Base-by-base conservation (phyloP, 1,140 invertebrate genomes). In the Drosophila varians region DNA sequence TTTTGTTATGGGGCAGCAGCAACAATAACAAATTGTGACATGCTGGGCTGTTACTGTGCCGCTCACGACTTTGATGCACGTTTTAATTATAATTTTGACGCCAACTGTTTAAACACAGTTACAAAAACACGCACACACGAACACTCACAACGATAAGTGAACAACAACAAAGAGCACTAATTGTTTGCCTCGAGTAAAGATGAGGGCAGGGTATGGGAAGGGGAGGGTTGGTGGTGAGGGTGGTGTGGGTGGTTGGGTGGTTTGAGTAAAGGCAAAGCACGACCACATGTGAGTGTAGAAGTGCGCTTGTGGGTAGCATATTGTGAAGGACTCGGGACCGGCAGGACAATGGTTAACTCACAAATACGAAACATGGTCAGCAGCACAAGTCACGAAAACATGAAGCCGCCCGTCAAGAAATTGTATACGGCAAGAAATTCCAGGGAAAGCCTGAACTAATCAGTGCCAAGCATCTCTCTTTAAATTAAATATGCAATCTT, bases 21-120 rank as follows among this genome's bases (percentile, higher is more conserved):
- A 26, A 64, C 51, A 74, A 61, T 61, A 74, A 69, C 65, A 77
- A 82, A 82, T 87, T 82, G 69, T 80, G 68, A 87, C 80, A 86
- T 87, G 82, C 80, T 84, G 79, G 48, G 79, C 65, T n/a, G n/a
- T n/a, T 87, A 76, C 80, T 52, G 16, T 5, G 73, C 56, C 55
- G 60, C 36, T 77, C 69, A 66, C 62, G 82, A 82, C 70, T 87
- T 87, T 87, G 82, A 88, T 87, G 83, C 77, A 87, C 83, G 77
- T 82, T 87, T 87, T 88, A 87, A 88, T 87, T 87, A 87, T 79
- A 86, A 79, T 84, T 84, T 84, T 86, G 80, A 86, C 79, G 79
- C 79, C 79, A 84, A 84, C 79, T 87, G 82, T 80, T 86, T 76
- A 86, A 86, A 87, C 80, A 83, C 72, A 60, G 66, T 43, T 43